Base-by-base conservation (phyloP, 2,113 vertebrate genomes). In the Egretta garzetta region DNA sequence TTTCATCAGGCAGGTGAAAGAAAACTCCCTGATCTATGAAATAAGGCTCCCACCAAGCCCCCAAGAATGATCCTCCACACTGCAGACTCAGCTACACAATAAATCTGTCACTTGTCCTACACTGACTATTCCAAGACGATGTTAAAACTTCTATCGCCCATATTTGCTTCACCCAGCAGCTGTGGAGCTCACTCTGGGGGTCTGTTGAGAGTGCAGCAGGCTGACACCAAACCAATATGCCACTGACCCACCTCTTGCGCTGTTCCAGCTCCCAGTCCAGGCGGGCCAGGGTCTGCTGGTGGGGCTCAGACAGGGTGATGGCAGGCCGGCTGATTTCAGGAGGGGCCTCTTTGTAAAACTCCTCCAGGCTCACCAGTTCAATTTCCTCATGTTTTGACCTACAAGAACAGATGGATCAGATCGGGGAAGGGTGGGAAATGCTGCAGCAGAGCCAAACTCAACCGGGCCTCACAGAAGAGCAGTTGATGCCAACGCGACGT, bases 251-350 rank as follows among this genome's bases (percentile, higher is more conserved):
- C 99, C 99, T 99, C 96, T 99, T 99, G 88, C 99, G 99, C 97
- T 99, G 99, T 94, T 99, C 99, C 85, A 99, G 98, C 96, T 99
- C 99, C 99, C 99, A 99, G 97, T 99, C 99, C 52, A 99, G 98
- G n/a, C 99, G 99, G 6, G 99, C 99, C 77, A 99, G 97, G 6
- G 99, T 99, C 94, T 99, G 99, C 94, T 99, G 99, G 96, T 99
- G 99, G n/a, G 99, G 98, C 94, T 99, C 99, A 0, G 80, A 97
- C 79, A 98, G 98, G 30, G 99, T 99, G 94, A 99, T 95, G 4
- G 98, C 98, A 11, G 98, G 98, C 13, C 99, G 99, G 94, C 99
- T 99, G 92, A 99, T 99, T 21, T 99, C 99, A 0, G 96, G 28
- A 9, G 99, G 99, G 1, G 99, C 99, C 21, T 99, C 99, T 52